phyloP scores from a whole-genome alignment of 2,113 vertebrate species.

The Bufo gargarizans region DNA sequence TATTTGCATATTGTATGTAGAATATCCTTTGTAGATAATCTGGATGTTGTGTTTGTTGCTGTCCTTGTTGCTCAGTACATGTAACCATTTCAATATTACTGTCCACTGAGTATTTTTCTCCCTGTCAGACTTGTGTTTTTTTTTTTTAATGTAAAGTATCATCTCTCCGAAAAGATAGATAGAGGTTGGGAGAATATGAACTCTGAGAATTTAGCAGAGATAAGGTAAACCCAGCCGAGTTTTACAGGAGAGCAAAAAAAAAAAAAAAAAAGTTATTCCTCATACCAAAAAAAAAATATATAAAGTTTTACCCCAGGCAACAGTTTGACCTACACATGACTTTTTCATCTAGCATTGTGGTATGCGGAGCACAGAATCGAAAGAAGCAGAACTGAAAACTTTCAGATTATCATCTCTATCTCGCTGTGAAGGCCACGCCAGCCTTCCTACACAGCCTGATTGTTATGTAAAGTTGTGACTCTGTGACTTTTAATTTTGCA shows the following conservation, averaged over 20 bases:
- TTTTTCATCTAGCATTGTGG: constrained; percentile 65
- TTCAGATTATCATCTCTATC: constrained; percentile 59
- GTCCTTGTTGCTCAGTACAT: not conserved
- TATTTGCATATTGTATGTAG: not conserved
- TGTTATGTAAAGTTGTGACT: constrained; percentile 48
- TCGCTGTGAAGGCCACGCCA: constrained; percentile 39
- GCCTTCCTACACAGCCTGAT: not conserved
- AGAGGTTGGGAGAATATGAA: constrained; percentile 32
- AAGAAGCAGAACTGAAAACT: constrained; percentile 59
- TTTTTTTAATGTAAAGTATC: not conserved
- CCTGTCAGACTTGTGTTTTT: constrained; percentile 11
- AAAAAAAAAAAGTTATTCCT: constrained; percentile 25
- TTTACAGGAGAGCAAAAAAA: constrained; percentile 22
- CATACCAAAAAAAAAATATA: constrained; percentile 48
- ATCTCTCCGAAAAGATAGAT: constrained; percentile 34
- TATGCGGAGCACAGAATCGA: constrained; percentile 67
- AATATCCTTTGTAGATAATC: not conserved
- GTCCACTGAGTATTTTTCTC: constrained; percentile 25
- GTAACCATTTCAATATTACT: constrained; percentile 25
- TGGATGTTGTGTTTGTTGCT: not conserved
- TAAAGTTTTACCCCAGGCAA: constrained; percentile 69
- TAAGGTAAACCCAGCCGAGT: constrained; percentile 49
- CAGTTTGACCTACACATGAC: constrained; percentile 73
- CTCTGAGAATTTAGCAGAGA: constrained; percentile 44
- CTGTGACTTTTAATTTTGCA: constrained; percentile 36